A percentile compares a stretch with the other conserved stretches of the same genome.
phyloP scores from a whole-genome alignment of 1,140 invertebrate genomes.

The Macrobrachium nipponense region DNA sequence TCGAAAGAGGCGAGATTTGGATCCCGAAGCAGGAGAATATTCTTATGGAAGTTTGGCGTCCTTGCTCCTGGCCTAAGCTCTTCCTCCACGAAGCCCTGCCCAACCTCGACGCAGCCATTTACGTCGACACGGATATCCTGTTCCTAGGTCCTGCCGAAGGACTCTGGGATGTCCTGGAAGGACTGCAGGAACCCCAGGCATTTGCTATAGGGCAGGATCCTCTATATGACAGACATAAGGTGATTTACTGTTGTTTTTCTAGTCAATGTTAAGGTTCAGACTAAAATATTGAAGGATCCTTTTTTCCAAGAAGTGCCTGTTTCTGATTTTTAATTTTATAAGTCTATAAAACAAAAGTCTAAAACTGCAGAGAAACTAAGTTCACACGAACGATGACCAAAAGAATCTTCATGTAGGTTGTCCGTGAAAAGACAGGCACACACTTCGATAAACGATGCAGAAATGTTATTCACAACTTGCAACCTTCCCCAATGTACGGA shows the following conservation, averaged over 20 bases:
- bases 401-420: no score
- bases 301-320: no score
- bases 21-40: not conserved
- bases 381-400: no score
- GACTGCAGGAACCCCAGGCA: not conserved
- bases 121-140: not conserved
- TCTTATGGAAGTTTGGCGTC: not conserved
- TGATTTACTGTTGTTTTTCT: not conserved
- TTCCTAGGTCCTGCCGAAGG: constrained; percentile 5
- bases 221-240: constrained; percentile 14
- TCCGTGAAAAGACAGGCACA: no score
- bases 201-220: not conserved
- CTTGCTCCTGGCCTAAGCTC: constrained; percentile 5
- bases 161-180: not conserved
- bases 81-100: not conserved
- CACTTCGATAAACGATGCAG: no score
- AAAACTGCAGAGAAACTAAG: no score
- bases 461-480: no score
- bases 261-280: not conserved
- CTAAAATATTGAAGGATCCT: no score
- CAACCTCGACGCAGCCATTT: not conserved
- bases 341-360: no score
- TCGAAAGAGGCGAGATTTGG: not conserved
- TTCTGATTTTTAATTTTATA: no score
- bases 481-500: no score